Evolutionary conservation across 2,113 vertebrate genomes (phyloP).

Genomic region (Zeus faber): DNA sequence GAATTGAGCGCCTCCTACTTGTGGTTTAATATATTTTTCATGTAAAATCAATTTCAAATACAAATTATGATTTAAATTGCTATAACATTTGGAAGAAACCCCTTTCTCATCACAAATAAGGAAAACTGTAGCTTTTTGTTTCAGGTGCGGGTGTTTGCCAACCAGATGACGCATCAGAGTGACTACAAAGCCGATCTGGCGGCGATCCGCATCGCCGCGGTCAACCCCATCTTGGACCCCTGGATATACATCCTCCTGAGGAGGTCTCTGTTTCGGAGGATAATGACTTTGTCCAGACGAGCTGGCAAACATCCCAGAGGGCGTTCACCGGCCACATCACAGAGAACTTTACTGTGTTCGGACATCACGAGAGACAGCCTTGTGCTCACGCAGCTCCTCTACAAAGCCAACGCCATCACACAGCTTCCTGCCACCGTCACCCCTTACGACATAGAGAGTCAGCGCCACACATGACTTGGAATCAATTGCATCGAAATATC

Average conservation of each 20-base stretch:
- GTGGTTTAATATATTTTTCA: no score
- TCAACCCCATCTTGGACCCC: constrained; percentile 94
- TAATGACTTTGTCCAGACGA: constrained; percentile 50
- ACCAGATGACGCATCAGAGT: constrained; percentile 73
- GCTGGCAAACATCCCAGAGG: constrained; percentile 13
- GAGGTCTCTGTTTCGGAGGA: constrained; percentile 86
- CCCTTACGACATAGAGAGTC: neutral
- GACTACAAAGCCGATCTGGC: constrained; percentile 80
- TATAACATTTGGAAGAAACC: no score
- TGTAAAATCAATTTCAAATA: neutral
- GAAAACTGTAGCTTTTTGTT: constrained; percentile 10
- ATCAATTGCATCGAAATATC: no score
- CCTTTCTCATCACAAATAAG: no score
- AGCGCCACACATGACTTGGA: constrained; percentile 14
- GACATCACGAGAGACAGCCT: constrained; percentile 31
- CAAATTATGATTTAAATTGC: no score
- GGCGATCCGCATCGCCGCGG: constrained; percentile 89
- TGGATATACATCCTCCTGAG: constrained; percentile 96
- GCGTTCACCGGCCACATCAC: neutral
- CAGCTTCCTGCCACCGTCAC: constrained; percentile 37
- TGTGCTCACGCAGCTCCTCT: constrained; percentile 48
- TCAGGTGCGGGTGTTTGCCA: constrained; percentile 90
- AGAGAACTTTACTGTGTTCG: constrained; percentile 17
- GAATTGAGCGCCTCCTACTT: no score
- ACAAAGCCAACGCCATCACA: constrained; percentile 39